phyloP scores from a whole-genome alignment of 2,797 vertebrate genomes.

The Fistularia commersonii region DNA sequence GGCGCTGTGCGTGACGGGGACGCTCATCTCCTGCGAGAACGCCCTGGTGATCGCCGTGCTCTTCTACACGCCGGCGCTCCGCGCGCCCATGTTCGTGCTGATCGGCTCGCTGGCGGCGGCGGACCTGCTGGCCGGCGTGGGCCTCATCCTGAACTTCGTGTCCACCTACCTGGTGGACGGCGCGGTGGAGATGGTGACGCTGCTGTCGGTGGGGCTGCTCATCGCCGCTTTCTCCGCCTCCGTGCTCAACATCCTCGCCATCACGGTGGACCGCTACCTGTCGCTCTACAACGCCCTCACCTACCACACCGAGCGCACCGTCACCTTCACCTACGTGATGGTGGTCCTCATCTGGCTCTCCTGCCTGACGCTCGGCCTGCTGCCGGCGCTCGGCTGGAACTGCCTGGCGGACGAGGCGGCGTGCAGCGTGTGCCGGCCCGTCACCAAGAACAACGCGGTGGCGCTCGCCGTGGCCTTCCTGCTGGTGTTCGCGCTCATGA shows the following conservation, averaged over 20 bases:
- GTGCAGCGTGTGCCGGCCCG: slow-evolving; percentile 86
- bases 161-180: slow-evolving; percentile 75
- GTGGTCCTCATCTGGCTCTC: slow-evolving; percentile 81
- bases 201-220: slow-evolving; percentile 80
- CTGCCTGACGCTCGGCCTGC: slow-evolving; percentile 77
- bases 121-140: slow-evolving; percentile 84
- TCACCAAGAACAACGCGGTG: slow-evolving; percentile 86
- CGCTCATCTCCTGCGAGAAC: slow-evolving; percentile 87
- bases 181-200: slow-evolving; percentile 76
- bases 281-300: slow-evolving; percentile 91
- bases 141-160: slow-evolving; percentile 85
- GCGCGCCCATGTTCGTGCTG: slow-evolving; percentile 84
- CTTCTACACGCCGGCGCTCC: slow-evolving; percentile 83
- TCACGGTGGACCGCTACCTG: slow-evolving; percentile 90
- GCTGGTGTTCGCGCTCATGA: slow-evolving; percentile 86
- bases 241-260: slow-evolving; percentile 85
- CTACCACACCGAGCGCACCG: slow-evolving; percentile 86
- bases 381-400: slow-evolving; percentile 89
- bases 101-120: slow-evolving; percentile 87
- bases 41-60: slow-evolving; percentile 87
- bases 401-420: slow-evolving; percentile 78
- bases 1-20: slow-evolving; percentile 85
- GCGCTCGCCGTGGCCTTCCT: slow-evolving; percentile 85
- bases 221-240: slow-evolving; percentile 89
- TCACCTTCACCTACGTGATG: slow-evolving; percentile 82